These are phyloP conservation scores for Helicoverpa zea DNA, from an alignment of 1,140 invertebrate genomes.

Conservation along the genomic window DNA sequence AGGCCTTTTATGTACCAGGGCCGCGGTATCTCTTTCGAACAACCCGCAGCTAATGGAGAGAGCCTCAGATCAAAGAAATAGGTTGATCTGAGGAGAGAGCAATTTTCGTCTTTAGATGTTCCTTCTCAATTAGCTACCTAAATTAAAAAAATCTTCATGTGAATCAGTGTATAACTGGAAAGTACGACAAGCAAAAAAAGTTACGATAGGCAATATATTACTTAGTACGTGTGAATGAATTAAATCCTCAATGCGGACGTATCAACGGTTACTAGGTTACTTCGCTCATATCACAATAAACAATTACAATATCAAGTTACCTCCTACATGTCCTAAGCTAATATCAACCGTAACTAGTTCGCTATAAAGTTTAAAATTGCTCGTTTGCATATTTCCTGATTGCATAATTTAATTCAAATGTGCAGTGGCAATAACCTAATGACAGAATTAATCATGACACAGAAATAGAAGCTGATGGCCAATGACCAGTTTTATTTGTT, in stretches of 20 bases:
- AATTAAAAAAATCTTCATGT: not conserved
- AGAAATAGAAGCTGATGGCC: not conserved
- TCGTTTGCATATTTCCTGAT: not conserved
- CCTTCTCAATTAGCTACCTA: not conserved
- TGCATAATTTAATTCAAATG: conserved; percentile 25
- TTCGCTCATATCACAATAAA: not conserved
- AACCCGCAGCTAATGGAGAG: too few species aligned
- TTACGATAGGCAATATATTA: too few species aligned
- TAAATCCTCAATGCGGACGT: not conserved
- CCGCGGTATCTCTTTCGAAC: too few species aligned
- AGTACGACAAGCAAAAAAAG: too few species aligned
- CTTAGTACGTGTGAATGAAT: not conserved
- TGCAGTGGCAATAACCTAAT: conserved; percentile 22
- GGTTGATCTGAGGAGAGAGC: too few species aligned
- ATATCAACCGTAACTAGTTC: not conserved
- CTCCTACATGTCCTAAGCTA: not conserved
- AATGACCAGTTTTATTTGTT: not conserved
- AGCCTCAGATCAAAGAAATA: too few species aligned
- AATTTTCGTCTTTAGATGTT: not conserved
- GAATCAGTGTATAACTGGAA: too few species aligned
- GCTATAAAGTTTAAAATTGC: conserved; percentile 6
- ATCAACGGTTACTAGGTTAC: not conserved
- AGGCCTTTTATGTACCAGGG: too few species aligned
- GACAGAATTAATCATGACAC: not conserved
- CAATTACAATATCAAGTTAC: conserved; percentile 4